Evolutionary conservation across 2,888 invertebrate species (phyloP), one percentile per base, ranked within the genome.

Genomic region (Epistrophe grossulariae): DNA sequence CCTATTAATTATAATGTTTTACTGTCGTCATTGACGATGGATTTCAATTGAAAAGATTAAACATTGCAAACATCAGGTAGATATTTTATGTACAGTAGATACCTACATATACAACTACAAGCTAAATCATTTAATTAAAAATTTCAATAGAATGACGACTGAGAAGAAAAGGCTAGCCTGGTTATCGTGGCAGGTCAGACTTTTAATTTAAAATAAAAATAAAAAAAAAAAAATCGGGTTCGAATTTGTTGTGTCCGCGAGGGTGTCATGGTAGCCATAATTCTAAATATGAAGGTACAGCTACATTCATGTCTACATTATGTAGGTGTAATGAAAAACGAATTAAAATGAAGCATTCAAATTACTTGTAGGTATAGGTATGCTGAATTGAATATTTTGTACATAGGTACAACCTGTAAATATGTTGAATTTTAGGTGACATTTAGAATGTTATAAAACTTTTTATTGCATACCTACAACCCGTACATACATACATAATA

Each of bases 91-190:
- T 8, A 35, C 4, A 6, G 35, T 8, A 35, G 4, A 9, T 9
- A 35, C 35, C 8, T 35, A 35, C 15, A 13, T 40, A 4, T 38
- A 45, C 43, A 43, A 38, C 4, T 38, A 45, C 43, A 43, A 38
- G 13, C 60, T 24, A 40, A 24, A 24, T 62, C 62, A 28, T 45
- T 62, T 43, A 45, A 62, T 62, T 62, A 15, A 62, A 59, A 62
- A 62, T n/a, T 24, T 43, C 62, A 43, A 62, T 62, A 43, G 43
- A 62, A 62, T 43, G 62, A 43, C 43, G 62, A 24, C 28, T 62
- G 43, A 43, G 62, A 19, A 8, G 11, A 17, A 9, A 19, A 19
- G 15, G 24, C 62, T 43, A n/a, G 62, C 28, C 62, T 28, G 19
- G 17, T 40, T 15, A 62, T 15, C 24, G 13, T 24, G 2, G 2